Evolutionary conservation across 2,113 vertebrate species (phyloP).

Genomic region (Neolamprologus kungweensis): DNA sequence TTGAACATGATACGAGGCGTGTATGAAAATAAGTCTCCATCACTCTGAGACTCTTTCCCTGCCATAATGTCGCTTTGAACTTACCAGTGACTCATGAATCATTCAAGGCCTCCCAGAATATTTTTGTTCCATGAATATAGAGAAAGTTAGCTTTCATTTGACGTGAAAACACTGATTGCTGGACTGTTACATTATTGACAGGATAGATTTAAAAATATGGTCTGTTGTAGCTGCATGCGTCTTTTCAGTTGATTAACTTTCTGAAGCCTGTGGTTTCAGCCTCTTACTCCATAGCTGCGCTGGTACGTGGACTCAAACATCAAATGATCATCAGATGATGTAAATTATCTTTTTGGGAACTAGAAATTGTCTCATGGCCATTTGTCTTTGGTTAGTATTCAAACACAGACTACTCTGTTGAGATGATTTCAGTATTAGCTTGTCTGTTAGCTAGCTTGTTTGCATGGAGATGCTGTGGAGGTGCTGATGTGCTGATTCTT

Average conservation of each 20-base stretch:
- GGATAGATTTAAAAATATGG: neutral
- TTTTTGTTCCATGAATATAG: neutral
- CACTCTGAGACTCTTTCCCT: neutral
- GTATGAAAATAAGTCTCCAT: neutral
- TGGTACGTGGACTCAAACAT: neutral
- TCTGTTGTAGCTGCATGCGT: neutral
- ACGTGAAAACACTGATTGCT: neutral
- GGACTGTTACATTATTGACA: neutral
- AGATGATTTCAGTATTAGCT: neutral
- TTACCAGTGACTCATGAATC: neutral
- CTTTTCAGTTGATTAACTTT: neutral
- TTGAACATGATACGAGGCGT: neutral
- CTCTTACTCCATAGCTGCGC: neutral
- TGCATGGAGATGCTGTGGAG: fast-evolving
- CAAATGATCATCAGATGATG: neutral
- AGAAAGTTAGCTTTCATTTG: neutral
- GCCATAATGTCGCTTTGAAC: neutral
- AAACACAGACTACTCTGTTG: neutral
- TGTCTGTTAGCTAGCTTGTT: neutral
- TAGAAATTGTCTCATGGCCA: neutral
- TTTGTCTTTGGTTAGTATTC: neutral
- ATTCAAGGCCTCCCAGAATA: neutral
- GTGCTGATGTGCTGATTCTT: neutral
- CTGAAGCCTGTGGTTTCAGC: neutral
- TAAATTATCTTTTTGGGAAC: neutral